Conservation (phyloP, 2,888 invertebrate genomes). For the Hedya salicella region DNA sequence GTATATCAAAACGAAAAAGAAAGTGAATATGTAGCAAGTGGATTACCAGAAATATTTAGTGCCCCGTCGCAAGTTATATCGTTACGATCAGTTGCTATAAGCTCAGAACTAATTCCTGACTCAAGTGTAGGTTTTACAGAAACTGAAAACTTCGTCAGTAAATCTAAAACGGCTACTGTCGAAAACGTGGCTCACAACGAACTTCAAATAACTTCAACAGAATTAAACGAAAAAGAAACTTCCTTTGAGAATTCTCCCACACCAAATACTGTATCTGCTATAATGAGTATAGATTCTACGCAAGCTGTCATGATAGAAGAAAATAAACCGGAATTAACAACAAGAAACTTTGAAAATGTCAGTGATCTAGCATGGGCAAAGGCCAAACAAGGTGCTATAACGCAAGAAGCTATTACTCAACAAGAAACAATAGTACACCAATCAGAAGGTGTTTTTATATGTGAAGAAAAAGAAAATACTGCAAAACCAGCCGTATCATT, state of each 20-base stretch:
- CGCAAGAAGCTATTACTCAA: slow-evolving; percentile 84
- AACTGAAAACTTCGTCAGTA: slow-evolving; percentile 45
- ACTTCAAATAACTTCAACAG: slow-evolving; percentile 80
- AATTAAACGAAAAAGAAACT: slow-evolving; percentile 85
- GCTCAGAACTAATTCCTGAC: slow-evolving; percentile 76
- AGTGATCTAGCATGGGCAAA: slow-evolving; percentile 59
- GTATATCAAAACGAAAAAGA: slow-evolving; percentile 73
- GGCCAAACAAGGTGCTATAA: slow-evolving; percentile 70
- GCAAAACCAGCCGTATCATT: slow-evolving; percentile 75
- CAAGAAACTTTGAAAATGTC: slow-evolving; percentile 63
- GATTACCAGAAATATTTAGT: slow-evolving; percentile 56
- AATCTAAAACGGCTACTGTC: slow-evolving; percentile 74
- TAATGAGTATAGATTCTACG: slow-evolving; percentile 63
- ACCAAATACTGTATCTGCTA: slow-evolving; percentile 56
- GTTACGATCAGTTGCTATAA: slow-evolving; percentile 80
- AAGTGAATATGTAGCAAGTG: slow-evolving; percentile 53
- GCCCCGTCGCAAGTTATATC: slow-evolving; percentile 74
- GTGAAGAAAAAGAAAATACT: slow-evolving; percentile 54
- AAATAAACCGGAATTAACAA: slow-evolving; percentile 74
- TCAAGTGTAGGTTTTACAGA: slow-evolving; percentile 65
- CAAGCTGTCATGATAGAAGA: slow-evolving; percentile 82
- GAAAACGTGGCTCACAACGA: slow-evolving; percentile 83
- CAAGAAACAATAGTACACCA: slow-evolving; percentile 82
- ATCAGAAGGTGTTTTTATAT: slow-evolving; percentile 69
- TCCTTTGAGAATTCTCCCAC: slow-evolving; percentile 48